These are phyloP conservation scores for Ochotona princeps DNA, from an alignment of 2,113 vertebrate species.

Conservation along the genomic window DNA sequence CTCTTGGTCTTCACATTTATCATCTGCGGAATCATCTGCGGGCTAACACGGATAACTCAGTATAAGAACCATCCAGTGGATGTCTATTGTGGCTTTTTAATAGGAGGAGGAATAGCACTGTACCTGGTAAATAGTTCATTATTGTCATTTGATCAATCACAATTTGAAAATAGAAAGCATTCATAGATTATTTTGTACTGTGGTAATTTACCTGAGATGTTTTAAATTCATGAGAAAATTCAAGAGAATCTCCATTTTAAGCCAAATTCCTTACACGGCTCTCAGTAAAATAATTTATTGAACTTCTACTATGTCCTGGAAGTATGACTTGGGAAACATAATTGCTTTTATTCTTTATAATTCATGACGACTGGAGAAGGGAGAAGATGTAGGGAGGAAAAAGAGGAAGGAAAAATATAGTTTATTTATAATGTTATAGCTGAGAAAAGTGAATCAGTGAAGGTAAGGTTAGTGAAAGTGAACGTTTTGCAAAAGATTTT, in stretches of 20 bases:
- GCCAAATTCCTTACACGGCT: not conserved
- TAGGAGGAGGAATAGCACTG: conserved; percentile 96
- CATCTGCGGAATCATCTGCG: conserved; percentile 97
- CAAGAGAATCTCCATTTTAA: not conserved
- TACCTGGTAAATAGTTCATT: conserved; percentile 92
- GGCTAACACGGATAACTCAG: conserved; percentile 97
- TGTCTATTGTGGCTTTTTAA: conserved; percentile 97
- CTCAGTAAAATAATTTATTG: not conserved
- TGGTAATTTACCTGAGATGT: not conserved
- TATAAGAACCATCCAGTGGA: conserved; percentile 98
- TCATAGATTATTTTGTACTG: not conserved
- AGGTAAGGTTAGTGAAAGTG: not conserved
- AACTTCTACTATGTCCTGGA: not conserved
- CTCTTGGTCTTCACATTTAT: conserved; percentile 97
- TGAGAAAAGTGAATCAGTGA: not conserved
- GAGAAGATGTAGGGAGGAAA: not conserved
- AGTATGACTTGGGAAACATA: conserved; percentile 17
- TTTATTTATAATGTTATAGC: not conserved
- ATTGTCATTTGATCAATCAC: not conserved
- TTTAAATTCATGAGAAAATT: not conserved
- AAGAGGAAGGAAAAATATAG: not conserved
- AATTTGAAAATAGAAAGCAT: not conserved
- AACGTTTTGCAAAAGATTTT: not conserved
- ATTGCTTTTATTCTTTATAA: not conserved
- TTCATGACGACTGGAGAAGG: too few species aligned